Evolutionary conservation across 2,797 vertebrate genomes (phyloP).

Genomic region (Syndactyla subalaris): DNA sequence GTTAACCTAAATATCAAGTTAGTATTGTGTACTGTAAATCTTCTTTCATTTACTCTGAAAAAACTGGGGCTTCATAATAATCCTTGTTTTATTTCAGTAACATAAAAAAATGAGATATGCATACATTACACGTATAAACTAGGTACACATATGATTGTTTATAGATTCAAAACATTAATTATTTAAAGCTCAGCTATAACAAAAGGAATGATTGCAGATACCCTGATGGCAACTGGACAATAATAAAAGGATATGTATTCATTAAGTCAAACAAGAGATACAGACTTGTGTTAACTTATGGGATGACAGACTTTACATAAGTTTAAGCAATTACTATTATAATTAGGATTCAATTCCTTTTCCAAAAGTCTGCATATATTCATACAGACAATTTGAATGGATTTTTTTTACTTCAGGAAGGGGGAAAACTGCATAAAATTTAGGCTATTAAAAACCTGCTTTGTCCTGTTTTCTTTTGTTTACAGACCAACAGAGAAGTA

Average conservation of each 20-base stretch:
- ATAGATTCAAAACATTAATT: not conserved
- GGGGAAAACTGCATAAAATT: not conserved
- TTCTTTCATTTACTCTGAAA: not conserved
- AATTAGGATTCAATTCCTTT: not conserved
- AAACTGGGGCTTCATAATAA: not conserved
- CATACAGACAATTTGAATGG: not conserved
- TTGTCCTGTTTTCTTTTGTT: conserved; percentile 17
- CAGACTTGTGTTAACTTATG: not conserved
- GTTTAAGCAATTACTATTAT: not conserved
- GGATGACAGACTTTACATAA: not conserved
- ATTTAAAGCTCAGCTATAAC: not conserved
- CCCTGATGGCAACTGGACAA: not conserved
- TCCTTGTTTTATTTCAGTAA: not conserved
- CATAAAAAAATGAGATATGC: not conserved
- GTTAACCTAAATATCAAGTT: not conserved
- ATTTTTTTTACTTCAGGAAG: not conserved
- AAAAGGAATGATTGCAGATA: not conserved
- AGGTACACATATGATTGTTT: not conserved
- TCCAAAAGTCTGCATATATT: not conserved
- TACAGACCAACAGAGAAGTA: not conserved
- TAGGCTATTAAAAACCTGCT: not conserved
- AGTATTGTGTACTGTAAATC: not conserved
- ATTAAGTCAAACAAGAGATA: not conserved
- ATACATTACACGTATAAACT: not conserved
- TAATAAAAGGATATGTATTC: not conserved